Percentiles rank a stretch among this genome's conserved stretches.
Conservation (phyloP, 2,113 vertebrate genomes). For the Aegithalos caudatus region DNA sequence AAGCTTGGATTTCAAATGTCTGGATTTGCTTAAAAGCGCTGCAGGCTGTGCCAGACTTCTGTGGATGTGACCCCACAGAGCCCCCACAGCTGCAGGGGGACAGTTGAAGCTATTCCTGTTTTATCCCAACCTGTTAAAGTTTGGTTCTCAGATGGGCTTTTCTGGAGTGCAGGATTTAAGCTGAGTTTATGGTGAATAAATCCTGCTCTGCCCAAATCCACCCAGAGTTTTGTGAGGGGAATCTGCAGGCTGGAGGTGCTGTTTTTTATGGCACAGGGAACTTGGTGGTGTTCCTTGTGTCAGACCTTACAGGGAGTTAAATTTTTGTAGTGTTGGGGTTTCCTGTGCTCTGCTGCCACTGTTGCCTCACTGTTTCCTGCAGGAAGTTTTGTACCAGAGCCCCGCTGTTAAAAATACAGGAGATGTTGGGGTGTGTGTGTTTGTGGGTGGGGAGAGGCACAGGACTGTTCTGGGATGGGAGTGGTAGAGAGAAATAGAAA, state of each 20-base stretch:
- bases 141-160: background rate
- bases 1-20: background rate
- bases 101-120: background rate
- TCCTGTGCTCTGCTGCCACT: background rate
- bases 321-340: background rate
- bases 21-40: background rate
- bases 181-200: background rate
- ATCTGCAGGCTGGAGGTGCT: too few relatives aligned
- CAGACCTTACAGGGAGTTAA: background rate
- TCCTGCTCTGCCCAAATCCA: background rate
- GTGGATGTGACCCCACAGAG: background rate
- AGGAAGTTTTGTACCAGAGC: background rate
- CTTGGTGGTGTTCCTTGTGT: rapidly evolving
- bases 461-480: background rate
- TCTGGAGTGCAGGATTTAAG: background rate
- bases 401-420: background rate
- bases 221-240: background rate
- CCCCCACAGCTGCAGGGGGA: background rate
- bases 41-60: background rate
- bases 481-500: background rate
- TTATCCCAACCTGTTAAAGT: background rate
- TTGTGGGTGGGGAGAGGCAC: background rate
- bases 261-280: background rate
- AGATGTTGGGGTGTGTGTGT: background rate
- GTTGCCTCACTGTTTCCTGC: background rate